Conservation (phyloP, 1,140 invertebrate genomes). For the Ceratitis capitata region DNA sequence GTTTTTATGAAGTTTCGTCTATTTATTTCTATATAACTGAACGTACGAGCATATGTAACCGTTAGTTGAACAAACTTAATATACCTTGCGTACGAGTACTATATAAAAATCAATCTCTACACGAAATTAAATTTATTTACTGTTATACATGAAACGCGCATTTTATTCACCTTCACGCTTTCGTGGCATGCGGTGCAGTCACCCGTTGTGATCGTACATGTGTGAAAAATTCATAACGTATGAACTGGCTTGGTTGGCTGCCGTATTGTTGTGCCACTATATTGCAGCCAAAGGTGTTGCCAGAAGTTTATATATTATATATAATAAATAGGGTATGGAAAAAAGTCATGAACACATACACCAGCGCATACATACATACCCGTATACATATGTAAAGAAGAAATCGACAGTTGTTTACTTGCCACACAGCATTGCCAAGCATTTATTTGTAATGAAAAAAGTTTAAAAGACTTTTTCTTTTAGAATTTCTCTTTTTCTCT, state of each 20-base stretch:
- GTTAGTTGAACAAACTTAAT: too few relatives aligned
- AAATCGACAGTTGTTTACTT: slow-evolving; percentile 4
- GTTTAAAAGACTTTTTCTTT: background rate
- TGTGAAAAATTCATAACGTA: background rate
- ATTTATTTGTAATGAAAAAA: slow-evolving; percentile 14
- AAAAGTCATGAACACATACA: background rate
- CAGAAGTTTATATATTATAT: background rate
- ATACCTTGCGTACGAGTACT: too few relatives aligned
- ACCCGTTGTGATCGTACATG: background rate
- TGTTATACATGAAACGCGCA: background rate
- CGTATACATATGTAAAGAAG: background rate
- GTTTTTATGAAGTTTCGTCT: too few relatives aligned
- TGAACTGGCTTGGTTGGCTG: background rate
- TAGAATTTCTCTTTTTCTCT: too few relatives aligned
- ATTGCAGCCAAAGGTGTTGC: slow-evolving; percentile 8
- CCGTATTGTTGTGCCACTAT: background rate
- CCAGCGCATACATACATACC: background rate
- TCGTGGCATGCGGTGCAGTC: background rate
- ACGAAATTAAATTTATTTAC: too few relatives aligned
- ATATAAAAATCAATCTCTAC: too few relatives aligned
- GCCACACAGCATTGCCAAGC: background rate
- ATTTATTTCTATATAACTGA: too few relatives aligned
- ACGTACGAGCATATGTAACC: too few relatives aligned
- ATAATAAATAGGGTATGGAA: background rate
- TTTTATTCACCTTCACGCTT: slow-evolving; percentile 1